phyloP scores from a whole-genome alignment of 2,888 invertebrate genomes.

The Andricus curvator region DNA sequence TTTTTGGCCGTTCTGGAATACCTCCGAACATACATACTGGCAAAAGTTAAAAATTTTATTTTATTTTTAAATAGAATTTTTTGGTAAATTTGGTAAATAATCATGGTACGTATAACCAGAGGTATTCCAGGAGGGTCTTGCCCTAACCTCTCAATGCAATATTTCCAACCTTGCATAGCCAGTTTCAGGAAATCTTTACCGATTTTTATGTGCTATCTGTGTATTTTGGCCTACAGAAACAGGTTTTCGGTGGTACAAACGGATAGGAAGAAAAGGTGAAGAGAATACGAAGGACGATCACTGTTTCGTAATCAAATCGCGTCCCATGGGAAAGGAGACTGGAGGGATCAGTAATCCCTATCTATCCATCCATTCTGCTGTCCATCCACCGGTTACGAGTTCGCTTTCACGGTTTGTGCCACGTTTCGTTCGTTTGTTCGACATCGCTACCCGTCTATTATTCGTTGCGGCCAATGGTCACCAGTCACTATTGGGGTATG shows the following conservation, averaged over 20 bases:
- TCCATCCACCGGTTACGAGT: conserved; percentile 59
- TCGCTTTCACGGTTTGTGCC: conserved; percentile 70
- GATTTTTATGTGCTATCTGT: too few species aligned
- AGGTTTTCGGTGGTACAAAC: conserved; percentile 12
- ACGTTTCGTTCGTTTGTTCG: conserved; percentile 71
- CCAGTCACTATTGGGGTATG: conserved; percentile 62
- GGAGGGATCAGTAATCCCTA: conserved; percentile 59
- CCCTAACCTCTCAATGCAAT: too few species aligned
- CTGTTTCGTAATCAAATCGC: conserved; percentile 73
- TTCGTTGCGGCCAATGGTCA: conserved; percentile 72
- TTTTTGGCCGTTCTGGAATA: too few species aligned
- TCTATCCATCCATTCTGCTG: conserved; percentile 58
- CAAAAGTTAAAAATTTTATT: too few species aligned
- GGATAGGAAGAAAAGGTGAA: conserved; percentile 21
- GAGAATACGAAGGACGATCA: conserved; percentile 56
- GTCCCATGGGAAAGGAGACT: conserved; percentile 56
- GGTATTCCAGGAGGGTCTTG: too few species aligned
- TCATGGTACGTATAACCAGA: too few species aligned
- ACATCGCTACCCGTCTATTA: conserved; percentile 73
- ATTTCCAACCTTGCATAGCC: too few species aligned
- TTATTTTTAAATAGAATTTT: too few species aligned
- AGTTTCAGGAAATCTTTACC: too few species aligned
- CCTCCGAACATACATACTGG: too few species aligned
- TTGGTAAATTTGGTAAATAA: too few species aligned
- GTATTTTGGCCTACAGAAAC: not conserved